Evolutionary conservation across 2,888 invertebrate genomes (phyloP), one percentile per base, ranked within the genome.

Genomic region (Sicus ferrugineus): DNA sequence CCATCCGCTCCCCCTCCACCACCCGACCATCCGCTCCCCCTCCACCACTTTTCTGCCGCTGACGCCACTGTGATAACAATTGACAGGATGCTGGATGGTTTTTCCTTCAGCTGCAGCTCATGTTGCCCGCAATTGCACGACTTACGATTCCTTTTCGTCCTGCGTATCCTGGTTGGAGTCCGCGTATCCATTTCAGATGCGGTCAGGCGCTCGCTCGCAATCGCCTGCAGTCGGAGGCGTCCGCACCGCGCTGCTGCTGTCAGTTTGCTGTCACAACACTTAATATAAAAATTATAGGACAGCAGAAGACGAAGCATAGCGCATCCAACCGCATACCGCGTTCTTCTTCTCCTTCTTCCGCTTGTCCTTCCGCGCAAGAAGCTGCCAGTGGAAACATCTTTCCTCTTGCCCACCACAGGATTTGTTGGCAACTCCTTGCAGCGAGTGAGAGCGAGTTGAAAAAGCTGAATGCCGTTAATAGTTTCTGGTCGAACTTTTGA

Each of bases 31-130:
- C 58, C 58, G 11, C 14, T 56, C 58, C 42, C n/a, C 16, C 46
- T 14, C 62, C 30, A 28, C 28, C 42, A n/a, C 61, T 42, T 42
- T n/a, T n/a, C n/a, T n/a, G n/a, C n/a, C n/a, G n/a, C n/a, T n/a
- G n/a, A n/a, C n/a, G n/a, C 14, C 5, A 42, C n/a, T 63, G 14
- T 38, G 65, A 38, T 52, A 54, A 65, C 65, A 65, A 65, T 65
- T 65, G 65, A 65, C 65, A 65, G 65, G 65, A 65, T 65, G 65
- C 65, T n/a, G n/a, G n/a, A 54, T 65, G 65, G 28, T 61, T 48
- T 28, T 54, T 52, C 34, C 23, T 52, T 54, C 65, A 54, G 31
- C 52, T 54, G 9, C 48, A 26, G 46, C n/a, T 38, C 61, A 42
- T n/a, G 42, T 42, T 61, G 42, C 30, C 14, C 16, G 16, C 42